Evolutionary conservation across 2,797 vertebrate genomes (phyloP), one percentile per base, ranked within the genome.

Genomic region (Distichodus sexfasciatus): DNA sequence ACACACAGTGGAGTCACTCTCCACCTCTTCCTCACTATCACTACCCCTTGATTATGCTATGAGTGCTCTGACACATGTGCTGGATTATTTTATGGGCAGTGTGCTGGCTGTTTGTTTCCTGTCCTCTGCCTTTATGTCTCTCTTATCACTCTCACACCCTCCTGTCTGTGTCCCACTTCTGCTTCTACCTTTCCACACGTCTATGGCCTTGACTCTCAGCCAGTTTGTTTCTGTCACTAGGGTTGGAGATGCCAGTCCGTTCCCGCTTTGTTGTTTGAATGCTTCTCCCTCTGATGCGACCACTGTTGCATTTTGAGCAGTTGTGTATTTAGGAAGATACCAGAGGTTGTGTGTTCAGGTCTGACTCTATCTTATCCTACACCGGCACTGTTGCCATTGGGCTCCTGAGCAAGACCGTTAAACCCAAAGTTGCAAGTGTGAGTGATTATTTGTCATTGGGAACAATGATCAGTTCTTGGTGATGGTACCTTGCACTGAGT

Each of bases 101-200:
- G 41, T 61, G 71, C 46, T 73, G 66, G 75, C 53, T 6, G 60
- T 75, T 60, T 58, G 31, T 67, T 76, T 76, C 51, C 58, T 71
- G 61, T 50, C 62, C 43, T 75, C 26, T 59, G 24, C 63, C 55
- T 71, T 76, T 47, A 79, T 68, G 63, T 68, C 67, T 61, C 38
- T 71, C 57, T 69, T 72, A 75, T 79, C 70, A 71, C 68, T 67
- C 71, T 76, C 59, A 70, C 70, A 71, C 73, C 67, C 67, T 63
- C 53, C 29, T 35, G 28, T 15, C 29, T 44, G 19, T 41, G n/a
- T 66, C 66, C 53, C 50, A 70, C 21, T 67, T 64, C 58, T 71
- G 41, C 47, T 19, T 26, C 55, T 53, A 68, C 58, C 38, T 74
- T 60, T 68, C 48, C 57, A 67, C 59, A 58, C 58, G 51, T 68